Evolutionary conservation across 2,113 vertebrate species (phyloP), one percentile per base, ranked within the genome.

Genomic region (Mormoops blainvillei): DNA sequence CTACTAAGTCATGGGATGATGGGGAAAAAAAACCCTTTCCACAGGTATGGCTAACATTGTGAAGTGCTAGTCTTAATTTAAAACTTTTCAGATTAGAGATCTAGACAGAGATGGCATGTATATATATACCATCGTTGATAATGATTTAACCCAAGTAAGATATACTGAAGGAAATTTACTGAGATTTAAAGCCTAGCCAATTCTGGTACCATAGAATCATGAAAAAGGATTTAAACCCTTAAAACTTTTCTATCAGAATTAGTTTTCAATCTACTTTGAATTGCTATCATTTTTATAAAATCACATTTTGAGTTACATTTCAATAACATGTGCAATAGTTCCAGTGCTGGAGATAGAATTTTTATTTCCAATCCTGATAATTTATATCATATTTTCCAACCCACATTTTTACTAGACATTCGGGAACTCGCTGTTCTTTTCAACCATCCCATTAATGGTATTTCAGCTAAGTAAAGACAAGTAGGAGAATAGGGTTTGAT

Each of bases 201-300:
- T 92, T 85, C 19, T 10, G 81, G 13, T 28, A 80, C 70, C 18
- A 74, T 4, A 76, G 22, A 87, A 41, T n/a, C 77, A 80, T 54
- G 12, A 43, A 82, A 96, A 95, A 22, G 8, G 10, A 86, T 78
- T 94, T 86, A 95, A 88, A 90, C 26, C 33, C 33, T 91, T 65
- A 77, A 87, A 81, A 91, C 5, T 33, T 94, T 91, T 89, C 24
- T 65, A 38, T 82, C 41, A 82, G 16, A 94, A 86, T 91, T 93
- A 70, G 48, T 82, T 89, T 88, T 63, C 54, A 68, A 88, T 58
- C 41, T 63, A 87, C 45, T 85, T 95, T 71, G 41, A 83, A 95
- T 74, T 95, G 58, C 36, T 97, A 56, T 78, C 10, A 92, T 90
- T 91, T 96, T 96, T 76, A 92, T 91, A 36, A 82, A 90, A 89